phyloP scores from a whole-genome alignment of 2,888 invertebrate genomes.

The Apotomis capreana region DNA sequence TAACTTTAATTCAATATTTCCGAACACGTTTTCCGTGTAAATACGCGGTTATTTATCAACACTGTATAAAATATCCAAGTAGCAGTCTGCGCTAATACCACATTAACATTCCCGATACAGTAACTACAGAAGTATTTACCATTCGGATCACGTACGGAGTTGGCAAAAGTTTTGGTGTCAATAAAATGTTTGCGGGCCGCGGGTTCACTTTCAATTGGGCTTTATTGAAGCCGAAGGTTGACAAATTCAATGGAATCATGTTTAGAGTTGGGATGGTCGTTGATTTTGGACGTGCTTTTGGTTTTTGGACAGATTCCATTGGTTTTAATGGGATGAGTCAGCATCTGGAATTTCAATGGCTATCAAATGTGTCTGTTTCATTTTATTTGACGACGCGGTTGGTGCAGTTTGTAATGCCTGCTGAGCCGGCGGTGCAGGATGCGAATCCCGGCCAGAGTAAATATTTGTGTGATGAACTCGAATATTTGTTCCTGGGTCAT shows the following conservation, averaged over 20 bases:
- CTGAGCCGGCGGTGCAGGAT: too few species aligned
- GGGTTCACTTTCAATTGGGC: slow-evolving; percentile 11
- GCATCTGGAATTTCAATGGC: too few species aligned
- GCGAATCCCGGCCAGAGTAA: too few species aligned
- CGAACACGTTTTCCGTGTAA: not conserved
- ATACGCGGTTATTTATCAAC: slow-evolving; percentile 10
- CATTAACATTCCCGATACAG: slow-evolving; percentile 24
- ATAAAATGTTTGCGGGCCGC: slow-evolving; percentile 30
- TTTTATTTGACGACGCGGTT: too few species aligned
- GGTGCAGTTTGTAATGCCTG: too few species aligned
- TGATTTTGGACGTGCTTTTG: slow-evolving; percentile 14
- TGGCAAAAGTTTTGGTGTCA: slow-evolving; percentile 35
- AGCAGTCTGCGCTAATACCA: slow-evolving; percentile 16
- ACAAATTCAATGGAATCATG: slow-evolving; percentile 37
- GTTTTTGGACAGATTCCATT: slow-evolving; percentile 1
- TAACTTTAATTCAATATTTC: not conserved
- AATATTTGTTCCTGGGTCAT: too few species aligned
- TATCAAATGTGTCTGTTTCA: too few species aligned
- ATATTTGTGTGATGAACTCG: too few species aligned
- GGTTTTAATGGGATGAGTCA: too few species aligned
- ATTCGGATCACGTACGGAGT: slow-evolving; percentile 31
- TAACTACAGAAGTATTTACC: slow-evolving; percentile 9
- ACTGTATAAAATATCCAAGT: not conserved
- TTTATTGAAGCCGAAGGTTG: slow-evolving; percentile 36
- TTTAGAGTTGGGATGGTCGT: slow-evolving; percentile 9